Base-by-base conservation (phyloP, 2,113 vertebrate species). In the Brachyhypopomus occidentalis region DNA sequence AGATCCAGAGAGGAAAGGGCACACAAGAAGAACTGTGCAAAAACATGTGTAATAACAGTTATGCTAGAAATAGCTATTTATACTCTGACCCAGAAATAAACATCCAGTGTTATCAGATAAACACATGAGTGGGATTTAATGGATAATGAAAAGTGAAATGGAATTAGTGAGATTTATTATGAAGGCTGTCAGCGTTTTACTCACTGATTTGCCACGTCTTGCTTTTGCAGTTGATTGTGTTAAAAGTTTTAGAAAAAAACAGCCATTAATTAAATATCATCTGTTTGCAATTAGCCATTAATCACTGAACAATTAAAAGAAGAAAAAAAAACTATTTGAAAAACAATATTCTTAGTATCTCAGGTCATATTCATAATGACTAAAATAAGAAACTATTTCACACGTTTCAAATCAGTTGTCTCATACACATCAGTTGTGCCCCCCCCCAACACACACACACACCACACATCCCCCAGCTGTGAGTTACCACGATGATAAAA, bases 51-150 rank as follows among this genome's bases (percentile, higher is more conserved):
- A 80, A 62, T 67, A 55, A 59, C 63, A 59, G 62, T 45, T 38
- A 73, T 41, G 56, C 36, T 20, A 62, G 52, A 7, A 14, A 41
- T 74, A 74, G 45, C 52, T 81, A 48, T 62, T 34, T 60, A 45
- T 70, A 58, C 48, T 36, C 59, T 82, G 73, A 82, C 73, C 80
- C 22, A 77, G 64, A 75, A 82, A 77, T 62, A 81, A 58, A 14
- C 45, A 14, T 52, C 38, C 23, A 80, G 30, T 60, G 60, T 52
- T 60, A 71, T 75, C 80, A 71, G 72, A 82, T 45, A 48, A 69
- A 81, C 41, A 23, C 59, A 22, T 58, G 73, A 70, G 27, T 60
- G 56, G 72, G 72, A 81, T 81, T 52, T 81, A 72, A 11, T 11
- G 58, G 48, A 59, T 23, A 66, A 59, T 34, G 1, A 30, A 52